A percentile compares a stretch with the other conserved stretches of the same genome.
Conservation (phyloP, 2,888 invertebrate species). For the Cheiracanthium punctorium region DNA sequence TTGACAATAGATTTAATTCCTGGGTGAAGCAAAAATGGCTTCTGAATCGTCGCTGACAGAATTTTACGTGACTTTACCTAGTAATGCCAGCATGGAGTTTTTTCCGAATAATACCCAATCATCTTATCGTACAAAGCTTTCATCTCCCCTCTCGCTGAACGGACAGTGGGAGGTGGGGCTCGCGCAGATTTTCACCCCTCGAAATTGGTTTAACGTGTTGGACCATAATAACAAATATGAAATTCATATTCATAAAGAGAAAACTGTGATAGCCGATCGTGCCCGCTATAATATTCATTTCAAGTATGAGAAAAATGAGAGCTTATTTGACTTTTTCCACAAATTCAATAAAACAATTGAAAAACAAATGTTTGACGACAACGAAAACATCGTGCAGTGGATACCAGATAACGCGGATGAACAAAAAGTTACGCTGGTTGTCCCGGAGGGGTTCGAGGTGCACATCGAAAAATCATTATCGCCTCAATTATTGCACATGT, state of each 20-base stretch:
- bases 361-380: too few relatives aligned
- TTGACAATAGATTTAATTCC: neutral
- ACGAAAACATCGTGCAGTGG: too few relatives aligned
- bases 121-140: slow-evolving; percentile 72
- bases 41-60: neutral
- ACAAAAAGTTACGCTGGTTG: too few relatives aligned
- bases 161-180: slow-evolving; percentile 73
- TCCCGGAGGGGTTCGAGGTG: too few relatives aligned
- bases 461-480: too few relatives aligned
- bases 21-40: neutral
- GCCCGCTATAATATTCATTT: too few relatives aligned
- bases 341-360: too few relatives aligned
- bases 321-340: too few relatives aligned
- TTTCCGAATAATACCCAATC: slow-evolving; percentile 73
- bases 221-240: slow-evolving; percentile 34
- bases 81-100: slow-evolving; percentile 72
- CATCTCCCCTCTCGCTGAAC: slow-evolving; percentile 63
- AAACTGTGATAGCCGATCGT: too few relatives aligned
- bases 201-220: slow-evolving; percentile 39
- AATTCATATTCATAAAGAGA: neutral
- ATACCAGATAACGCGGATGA: too few relatives aligned
- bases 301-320: too few relatives aligned
- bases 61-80: slow-evolving; percentile 72
- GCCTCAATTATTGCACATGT: too few relatives aligned
- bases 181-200: slow-evolving; percentile 71